A percentile compares a stretch with the other conserved stretches of the same genome.
Evolutionary conservation across 1,140 invertebrate species (phyloP).

Genomic region (Drosophila sproati): DNA sequence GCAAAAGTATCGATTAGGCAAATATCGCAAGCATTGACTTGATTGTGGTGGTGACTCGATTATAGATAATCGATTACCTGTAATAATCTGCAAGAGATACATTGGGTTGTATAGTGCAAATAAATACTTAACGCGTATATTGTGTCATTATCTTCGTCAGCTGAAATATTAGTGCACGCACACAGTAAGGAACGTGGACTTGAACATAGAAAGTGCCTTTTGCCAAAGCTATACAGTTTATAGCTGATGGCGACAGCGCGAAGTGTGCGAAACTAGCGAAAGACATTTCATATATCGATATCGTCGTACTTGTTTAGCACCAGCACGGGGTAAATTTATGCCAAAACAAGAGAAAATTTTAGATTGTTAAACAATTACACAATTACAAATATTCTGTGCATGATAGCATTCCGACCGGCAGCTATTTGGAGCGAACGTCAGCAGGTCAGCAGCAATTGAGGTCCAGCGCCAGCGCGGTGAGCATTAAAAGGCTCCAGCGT

Average conservation of each 20-base stretch:
- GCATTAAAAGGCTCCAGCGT: slow-evolving; percentile 44
- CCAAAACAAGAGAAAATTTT: slow-evolving; percentile 24
- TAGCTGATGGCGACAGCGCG: slow-evolving; percentile 32
- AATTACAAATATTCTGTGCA: slow-evolving; percentile 15
- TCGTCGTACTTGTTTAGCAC: slow-evolving; percentile 46
- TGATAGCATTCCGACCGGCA: slow-evolving; percentile 6
- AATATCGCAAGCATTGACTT: slow-evolving; percentile 1
- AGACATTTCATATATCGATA: slow-evolving; percentile 43
- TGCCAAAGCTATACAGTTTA: slow-evolving; percentile 5
- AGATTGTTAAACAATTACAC: slow-evolving; percentile 22
- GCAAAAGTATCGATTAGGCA: neutral
- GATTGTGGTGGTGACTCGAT: slow-evolving; percentile 27
- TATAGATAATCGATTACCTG: slow-evolving; percentile 17
- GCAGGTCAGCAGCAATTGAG: slow-evolving; percentile 8
- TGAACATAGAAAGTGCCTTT: slow-evolving; percentile 42
- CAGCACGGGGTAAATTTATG: slow-evolving; percentile 31
- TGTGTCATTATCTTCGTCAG: slow-evolving; percentile 8
- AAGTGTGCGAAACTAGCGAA: slow-evolving; percentile 46
- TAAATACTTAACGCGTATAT: slow-evolving; percentile 44
- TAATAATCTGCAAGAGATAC: slow-evolving; percentile 28
- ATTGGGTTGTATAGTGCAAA: slow-evolving; percentile 35
- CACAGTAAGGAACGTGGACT: slow-evolving; percentile 17
- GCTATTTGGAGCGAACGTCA: neutral
- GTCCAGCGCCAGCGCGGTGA: slow-evolving; percentile 41
- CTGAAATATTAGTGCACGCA: slow-evolving; percentile 18